phyloP scores from a whole-genome alignment of 2,113 vertebrate genomes.

The Indicator indicator region DNA sequence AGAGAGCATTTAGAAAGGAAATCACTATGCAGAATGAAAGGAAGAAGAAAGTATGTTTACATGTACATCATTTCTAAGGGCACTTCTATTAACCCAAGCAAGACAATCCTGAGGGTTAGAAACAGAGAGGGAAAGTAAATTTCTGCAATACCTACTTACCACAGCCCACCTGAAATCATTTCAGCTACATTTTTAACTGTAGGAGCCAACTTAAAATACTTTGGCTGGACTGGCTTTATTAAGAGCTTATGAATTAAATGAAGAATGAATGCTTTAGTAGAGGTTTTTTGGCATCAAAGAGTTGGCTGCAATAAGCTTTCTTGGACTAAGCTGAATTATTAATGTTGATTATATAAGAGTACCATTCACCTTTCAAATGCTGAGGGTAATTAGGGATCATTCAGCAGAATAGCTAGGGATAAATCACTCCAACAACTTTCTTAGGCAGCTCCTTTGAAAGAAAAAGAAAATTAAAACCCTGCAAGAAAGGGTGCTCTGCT shows the following conservation, averaged over 20 bases:
- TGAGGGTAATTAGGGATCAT: constrained; percentile 37
- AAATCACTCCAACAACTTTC: constrained; percentile 22
- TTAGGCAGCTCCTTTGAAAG: neutral
- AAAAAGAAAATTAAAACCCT: neutral
- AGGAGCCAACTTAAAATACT: neutral
- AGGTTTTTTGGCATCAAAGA: constrained; percentile 30
- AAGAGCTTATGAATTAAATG: neutral
- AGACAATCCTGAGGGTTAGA: neutral
- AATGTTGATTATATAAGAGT: constrained; percentile 61
- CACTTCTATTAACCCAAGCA: neutral
- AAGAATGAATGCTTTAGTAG: constrained; percentile 1
- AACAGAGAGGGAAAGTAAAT: neutral
- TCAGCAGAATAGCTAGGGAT: constrained; percentile 3
- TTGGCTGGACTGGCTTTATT: neutral
- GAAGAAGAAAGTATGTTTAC: neutral
- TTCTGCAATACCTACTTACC: neutral
- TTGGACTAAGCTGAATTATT: constrained; percentile 36
- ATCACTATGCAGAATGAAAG: neutral
- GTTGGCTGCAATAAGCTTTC: constrained; percentile 28
- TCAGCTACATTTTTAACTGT: neutral
- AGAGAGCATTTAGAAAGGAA: neutral
- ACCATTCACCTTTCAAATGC: constrained; percentile 60
- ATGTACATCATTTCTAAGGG: neutral
- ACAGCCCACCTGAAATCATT: neutral
- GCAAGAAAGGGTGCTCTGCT: neutral